A percentile compares a stretch with the other conserved stretches of the same genome.
Conservation (phyloP, 2,888 invertebrate species). For the Drosophila demipolita region DNA sequence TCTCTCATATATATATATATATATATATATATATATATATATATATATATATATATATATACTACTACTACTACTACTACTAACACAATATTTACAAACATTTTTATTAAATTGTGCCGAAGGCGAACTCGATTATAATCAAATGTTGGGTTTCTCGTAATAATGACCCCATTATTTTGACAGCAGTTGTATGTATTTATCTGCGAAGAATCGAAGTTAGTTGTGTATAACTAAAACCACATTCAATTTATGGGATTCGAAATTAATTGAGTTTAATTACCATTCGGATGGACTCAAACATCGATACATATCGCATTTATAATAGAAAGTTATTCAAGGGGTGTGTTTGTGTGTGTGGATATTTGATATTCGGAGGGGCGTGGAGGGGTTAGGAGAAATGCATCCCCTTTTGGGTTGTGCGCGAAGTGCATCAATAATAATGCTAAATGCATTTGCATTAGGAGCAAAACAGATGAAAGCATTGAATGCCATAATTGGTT, state of each 20-base stretch:
- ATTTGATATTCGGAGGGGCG: background rate
- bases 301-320: slow-evolving; percentile 4
- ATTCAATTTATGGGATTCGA: background rate
- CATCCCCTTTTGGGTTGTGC: background rate
- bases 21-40: background rate
- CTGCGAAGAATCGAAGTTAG: background rate
- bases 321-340: slow-evolving; percentile 27
- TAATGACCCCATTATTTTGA: background rate
- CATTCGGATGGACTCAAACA: background rate
- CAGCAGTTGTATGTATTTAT: background rate
- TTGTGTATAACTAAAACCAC: background rate
- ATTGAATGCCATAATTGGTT: slow-evolving; percentile 21
- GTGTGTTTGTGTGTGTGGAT: background rate
- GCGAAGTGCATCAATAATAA: slow-evolving; percentile 11
- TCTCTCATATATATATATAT: background rate
- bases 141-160: too few species aligned
- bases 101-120: background rate
- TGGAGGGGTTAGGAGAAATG: background rate
- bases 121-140: background rate
- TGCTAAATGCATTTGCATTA: slow-evolving; percentile 20
- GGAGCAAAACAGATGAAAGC: slow-evolving; percentile 35
- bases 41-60: too few species aligned
- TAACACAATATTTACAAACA: background rate
- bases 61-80: background rate
- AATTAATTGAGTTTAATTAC: background rate